phyloP scores from a whole-genome alignment of 2,888 invertebrate species.

The Epirrhoe tristata region DNA sequence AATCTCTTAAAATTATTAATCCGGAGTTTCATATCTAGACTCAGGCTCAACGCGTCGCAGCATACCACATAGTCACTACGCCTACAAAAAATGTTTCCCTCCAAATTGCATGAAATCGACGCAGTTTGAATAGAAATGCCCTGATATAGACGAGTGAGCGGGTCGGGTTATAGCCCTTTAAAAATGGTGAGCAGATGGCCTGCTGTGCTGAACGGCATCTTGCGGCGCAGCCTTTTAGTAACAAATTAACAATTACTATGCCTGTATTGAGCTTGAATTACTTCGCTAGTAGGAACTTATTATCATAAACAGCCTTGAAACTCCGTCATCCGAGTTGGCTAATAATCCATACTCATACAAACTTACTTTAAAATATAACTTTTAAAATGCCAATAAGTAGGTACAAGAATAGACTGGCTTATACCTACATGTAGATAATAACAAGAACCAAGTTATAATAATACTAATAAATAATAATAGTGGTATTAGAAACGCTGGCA shows the following conservation, averaged over 20 bases:
- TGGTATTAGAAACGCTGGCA: no score
- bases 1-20: neutral
- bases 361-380: no score
- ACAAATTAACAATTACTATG: neutral
- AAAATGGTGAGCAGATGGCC: constrained; percentile 25
- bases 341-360: no score
- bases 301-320: no score
- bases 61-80: constrained; percentile 3
- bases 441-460: no score
- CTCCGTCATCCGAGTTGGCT: no score
- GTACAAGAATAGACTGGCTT: no score
- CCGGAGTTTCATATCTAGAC: constrained; percentile 6
- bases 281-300: no score
- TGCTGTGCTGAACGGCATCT: constrained; percentile 12
- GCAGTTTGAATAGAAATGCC: constrained; percentile 36
- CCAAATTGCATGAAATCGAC: constrained; percentile 24
- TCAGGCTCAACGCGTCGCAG: constrained; percentile 6
- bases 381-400: no score
- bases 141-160: constrained; percentile 13
- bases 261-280: neutral
- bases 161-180: constrained; percentile 16
- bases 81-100: constrained; percentile 24
- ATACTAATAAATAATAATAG: no score
- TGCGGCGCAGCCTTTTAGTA: neutral
- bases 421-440: no score